A percentile compares a stretch with the other conserved stretches of the same genome.
These are phyloP conservation scores for Heloderma charlesbogerti DNA, from an alignment of 2,113 vertebrate species.

Conservation along the genomic window DNA sequence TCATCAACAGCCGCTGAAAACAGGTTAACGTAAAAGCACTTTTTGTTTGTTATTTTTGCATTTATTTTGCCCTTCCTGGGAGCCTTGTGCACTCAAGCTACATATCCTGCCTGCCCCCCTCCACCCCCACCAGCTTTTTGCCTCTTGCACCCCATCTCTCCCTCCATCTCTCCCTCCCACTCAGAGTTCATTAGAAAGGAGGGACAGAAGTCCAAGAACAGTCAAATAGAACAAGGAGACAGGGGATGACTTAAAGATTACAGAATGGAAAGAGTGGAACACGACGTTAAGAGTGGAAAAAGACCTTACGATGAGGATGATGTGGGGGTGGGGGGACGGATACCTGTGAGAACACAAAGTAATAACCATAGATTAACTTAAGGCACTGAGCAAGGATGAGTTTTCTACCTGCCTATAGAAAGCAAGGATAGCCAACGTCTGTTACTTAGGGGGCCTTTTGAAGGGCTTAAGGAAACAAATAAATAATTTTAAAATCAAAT, in stretches of 20 bases:
- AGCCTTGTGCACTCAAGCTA: background rate
- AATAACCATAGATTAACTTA: background rate
- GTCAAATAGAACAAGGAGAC: no score
- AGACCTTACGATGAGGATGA: no score
- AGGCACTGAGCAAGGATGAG: background rate
- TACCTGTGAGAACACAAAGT: background rate
- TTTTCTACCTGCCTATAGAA: background rate
- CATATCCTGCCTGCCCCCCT: no score
- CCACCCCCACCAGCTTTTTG: background rate
- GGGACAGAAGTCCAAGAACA: background rate
- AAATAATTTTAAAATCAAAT: no score
- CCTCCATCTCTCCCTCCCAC: background rate
- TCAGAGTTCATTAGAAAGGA: background rate
- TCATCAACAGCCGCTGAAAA: background rate
- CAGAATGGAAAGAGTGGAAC: background rate
- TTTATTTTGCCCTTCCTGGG: background rate
- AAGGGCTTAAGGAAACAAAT: no score
- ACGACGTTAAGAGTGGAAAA: background rate
- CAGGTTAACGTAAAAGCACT: slow-evolving; percentile 1
- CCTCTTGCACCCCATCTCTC: background rate
- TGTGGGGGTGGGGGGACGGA: no score
- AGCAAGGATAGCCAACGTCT: background rate
- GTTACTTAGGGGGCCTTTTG: no score
- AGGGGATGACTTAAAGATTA: background rate
- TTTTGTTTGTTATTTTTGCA: background rate